Percentiles rank a stretch among this genome's conserved stretches.
These are phyloP conservation scores for Hemicordylus capensis DNA, from an alignment of 2,113 vertebrate genomes.

Conservation along the genomic window DNA sequence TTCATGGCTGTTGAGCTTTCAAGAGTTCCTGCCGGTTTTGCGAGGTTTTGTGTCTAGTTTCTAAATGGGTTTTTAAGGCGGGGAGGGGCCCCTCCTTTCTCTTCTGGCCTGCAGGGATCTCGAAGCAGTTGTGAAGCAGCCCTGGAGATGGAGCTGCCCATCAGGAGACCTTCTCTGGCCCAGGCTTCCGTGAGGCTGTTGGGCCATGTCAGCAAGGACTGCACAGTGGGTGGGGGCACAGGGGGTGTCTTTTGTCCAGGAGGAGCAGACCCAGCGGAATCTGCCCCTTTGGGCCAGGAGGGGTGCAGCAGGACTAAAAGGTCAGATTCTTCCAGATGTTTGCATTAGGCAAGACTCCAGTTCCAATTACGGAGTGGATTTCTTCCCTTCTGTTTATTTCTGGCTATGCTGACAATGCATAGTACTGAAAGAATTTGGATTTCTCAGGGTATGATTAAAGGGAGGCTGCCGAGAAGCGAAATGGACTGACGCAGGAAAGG, in stretches of 20 bases:
- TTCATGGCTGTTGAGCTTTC: conserved; percentile 15
- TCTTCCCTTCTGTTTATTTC: background rate
- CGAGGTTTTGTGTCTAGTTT: conserved; percentile 1
- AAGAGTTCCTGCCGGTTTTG: background rate
- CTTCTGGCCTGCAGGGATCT: background rate
- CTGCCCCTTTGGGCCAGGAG: background rate
- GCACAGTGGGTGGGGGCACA: too few relatives aligned
- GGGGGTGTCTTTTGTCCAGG: background rate
- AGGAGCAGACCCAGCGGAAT: background rate
- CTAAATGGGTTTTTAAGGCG: background rate
- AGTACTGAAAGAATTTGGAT: too few relatives aligned
- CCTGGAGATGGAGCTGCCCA: background rate
- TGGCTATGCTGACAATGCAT: background rate
- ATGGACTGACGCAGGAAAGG: too few relatives aligned
- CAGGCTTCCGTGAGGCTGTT: background rate
- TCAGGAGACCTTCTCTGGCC: background rate
- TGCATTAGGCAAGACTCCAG: background rate
- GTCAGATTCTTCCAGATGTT: background rate
- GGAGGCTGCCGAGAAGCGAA: too few relatives aligned
- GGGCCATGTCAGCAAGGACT: background rate
- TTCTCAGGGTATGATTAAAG: too few relatives aligned
- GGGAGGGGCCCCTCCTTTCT: background rate
- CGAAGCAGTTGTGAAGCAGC: background rate
- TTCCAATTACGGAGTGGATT: background rate
- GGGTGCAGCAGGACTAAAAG: background rate